phyloP scores from a whole-genome alignment of 2,888 invertebrate species.

The Aspidapion aeneum region DNA sequence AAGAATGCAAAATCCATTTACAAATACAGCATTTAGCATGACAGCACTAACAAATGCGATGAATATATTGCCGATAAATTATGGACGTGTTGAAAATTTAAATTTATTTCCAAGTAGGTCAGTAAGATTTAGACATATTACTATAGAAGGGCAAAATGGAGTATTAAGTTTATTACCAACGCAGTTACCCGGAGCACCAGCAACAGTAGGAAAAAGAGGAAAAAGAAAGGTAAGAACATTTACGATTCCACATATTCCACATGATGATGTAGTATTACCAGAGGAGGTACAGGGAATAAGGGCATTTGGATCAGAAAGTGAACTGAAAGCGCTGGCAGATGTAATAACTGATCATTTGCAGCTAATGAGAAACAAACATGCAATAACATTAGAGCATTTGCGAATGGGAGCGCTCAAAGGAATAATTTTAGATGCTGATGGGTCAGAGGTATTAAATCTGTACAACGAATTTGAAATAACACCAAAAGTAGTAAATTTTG shows the following conservation, averaged over 20 bases:
- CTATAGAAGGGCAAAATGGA: too few species aligned
- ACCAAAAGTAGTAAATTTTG: too few species aligned
- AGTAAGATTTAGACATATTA: too few species aligned
- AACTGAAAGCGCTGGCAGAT: slow-evolving; percentile 13
- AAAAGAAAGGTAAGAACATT: slow-evolving; percentile 14
- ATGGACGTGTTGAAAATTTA: too few species aligned
- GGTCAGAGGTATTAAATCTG: too few species aligned
- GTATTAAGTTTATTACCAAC: slow-evolving; percentile 13
- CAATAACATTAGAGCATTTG: slow-evolving; percentile 13
- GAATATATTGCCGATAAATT: too few species aligned
- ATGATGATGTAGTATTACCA: slow-evolving; percentile 12
- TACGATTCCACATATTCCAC: slow-evolving; percentile 12
- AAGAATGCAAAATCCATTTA: slow-evolving; percentile 8
- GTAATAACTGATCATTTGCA: slow-evolving; percentile 12
- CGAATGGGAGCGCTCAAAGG: slow-evolving; percentile 15
- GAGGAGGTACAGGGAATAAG: slow-evolving; percentile 11
- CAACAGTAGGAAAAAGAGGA: slow-evolving; percentile 12
- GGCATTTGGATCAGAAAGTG: slow-evolving; percentile 13
- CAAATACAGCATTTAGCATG: too few species aligned
- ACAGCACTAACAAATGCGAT: too few species aligned
- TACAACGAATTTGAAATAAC: too few species aligned
- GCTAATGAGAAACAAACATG: slow-evolving; percentile 13
- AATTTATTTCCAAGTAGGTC: too few species aligned
- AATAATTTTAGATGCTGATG: too few species aligned
- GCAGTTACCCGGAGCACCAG: slow-evolving; percentile 11